Conservation (phyloP, 2,888 invertebrate genomes). For the Phorcus lineatus region DNA sequence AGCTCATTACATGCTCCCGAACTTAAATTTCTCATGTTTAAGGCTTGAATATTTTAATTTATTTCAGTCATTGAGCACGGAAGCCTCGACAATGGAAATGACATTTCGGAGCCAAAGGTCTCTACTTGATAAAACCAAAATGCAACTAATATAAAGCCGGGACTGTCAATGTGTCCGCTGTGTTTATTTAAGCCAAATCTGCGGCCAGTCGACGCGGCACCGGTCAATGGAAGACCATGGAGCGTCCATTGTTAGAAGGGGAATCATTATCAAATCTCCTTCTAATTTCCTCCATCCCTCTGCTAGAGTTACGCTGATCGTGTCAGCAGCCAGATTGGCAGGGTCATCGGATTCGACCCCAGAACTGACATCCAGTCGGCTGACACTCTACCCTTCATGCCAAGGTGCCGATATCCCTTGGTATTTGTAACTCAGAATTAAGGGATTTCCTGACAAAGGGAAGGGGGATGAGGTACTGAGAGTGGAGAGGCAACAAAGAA, state of each 20-base stretch:
- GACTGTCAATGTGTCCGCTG: too few species aligned
- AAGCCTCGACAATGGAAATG: too few species aligned
- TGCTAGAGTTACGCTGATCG: not conserved
- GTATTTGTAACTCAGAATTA: not conserved
- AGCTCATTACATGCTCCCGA: too few species aligned
- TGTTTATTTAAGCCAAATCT: not conserved
- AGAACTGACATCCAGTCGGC: not conserved
- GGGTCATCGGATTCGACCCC: conserved; percentile 20
- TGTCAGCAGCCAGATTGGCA: conserved; percentile 17
- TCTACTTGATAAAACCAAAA: too few species aligned
- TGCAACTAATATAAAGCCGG: too few species aligned
- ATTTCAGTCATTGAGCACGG: too few species aligned
- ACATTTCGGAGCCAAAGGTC: too few species aligned
- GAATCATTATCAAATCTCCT: conserved; percentile 12
- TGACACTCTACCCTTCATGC: not conserved
- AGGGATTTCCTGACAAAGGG: conserved; percentile 2
- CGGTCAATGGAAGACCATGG: not conserved
- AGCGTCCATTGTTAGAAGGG: not conserved
- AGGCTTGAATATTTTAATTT: too few species aligned
- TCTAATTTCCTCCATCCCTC: conserved; percentile 3
- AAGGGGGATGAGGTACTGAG: not conserved
- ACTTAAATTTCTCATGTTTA: too few species aligned
- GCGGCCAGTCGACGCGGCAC: not conserved
- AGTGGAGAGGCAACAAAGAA: not conserved
- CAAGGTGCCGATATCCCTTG: not conserved